These are phyloP conservation scores for cat (Felis catus) DNA, from an alignment of 2,113 vertebrate species.

Conservation along the genomic window DNA sequence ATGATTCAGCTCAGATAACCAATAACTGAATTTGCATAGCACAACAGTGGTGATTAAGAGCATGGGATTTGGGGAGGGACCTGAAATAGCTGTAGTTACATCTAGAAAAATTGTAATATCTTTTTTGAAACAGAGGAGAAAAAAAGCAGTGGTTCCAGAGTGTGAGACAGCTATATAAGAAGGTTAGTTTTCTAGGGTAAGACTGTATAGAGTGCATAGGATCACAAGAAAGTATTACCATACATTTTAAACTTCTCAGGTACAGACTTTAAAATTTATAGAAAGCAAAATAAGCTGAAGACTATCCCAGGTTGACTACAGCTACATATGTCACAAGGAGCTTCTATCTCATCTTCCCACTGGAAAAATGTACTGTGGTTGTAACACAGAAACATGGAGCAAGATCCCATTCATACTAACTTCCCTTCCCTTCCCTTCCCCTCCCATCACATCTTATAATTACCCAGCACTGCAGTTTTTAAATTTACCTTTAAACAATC, in stretches of 20 bases:
- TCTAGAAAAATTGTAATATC: neutral
- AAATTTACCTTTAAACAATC: neutral
- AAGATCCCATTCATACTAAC: too few species aligned
- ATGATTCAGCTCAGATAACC: neutral
- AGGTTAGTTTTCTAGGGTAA: neutral
- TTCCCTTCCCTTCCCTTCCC: neutral
- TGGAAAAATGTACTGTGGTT: neutral
- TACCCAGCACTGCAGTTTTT: neutral
- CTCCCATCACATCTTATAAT: neutral
- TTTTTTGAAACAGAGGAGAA: neutral
- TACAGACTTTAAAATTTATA: neutral
- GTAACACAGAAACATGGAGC: neutral
- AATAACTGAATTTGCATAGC: neutral
- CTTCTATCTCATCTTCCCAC: neutral
- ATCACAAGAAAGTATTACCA: neutral
- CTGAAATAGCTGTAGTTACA: neutral
- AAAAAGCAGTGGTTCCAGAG: neutral
- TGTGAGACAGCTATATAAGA: neutral
- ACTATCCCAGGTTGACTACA: neutral
- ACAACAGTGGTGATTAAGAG: neutral
- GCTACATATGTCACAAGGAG: neutral
- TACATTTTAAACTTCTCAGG: neutral
- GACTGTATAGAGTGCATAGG: neutral
- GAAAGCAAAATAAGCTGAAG: neutral
- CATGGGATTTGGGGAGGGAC: neutral